Conservation (phyloP, 2,888 invertebrate genomes). For the Lasioglossum calceatum region DNA sequence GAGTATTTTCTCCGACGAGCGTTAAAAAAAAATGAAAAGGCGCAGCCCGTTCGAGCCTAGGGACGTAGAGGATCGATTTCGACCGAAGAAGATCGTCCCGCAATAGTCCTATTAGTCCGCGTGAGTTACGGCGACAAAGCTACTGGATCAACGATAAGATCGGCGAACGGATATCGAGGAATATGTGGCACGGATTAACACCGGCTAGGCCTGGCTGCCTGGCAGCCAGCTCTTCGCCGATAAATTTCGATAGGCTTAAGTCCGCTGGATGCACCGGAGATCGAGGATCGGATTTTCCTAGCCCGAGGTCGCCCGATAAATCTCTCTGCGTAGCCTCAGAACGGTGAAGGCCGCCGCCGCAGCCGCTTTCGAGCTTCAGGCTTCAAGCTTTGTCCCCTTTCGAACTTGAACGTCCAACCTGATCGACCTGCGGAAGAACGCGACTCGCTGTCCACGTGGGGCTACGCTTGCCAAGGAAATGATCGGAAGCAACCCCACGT, state of each 20-base stretch:
- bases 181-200: slow-evolving; percentile 61
- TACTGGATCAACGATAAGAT: slow-evolving; percentile 62
- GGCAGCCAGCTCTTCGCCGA: slow-evolving; percentile 24
- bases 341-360: slow-evolving; percentile 14
- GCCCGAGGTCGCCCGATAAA: slow-evolving; percentile 49
- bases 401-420: neutral
- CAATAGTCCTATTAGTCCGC: slow-evolving; percentile 64
- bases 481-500: neutral
- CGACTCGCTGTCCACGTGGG: neutral
- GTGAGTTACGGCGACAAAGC: slow-evolving; percentile 59
- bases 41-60: neutral
- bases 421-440: neutral
- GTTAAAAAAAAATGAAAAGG: neutral
- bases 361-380: neutral
- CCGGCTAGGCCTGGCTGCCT: slow-evolving; percentile 25
- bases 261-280: slow-evolving; percentile 48
- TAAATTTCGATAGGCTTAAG: slow-evolving; percentile 66
- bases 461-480: neutral
- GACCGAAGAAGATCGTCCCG: slow-evolving; percentile 51
- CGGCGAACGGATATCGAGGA: slow-evolving; percentile 47
- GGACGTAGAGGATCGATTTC: slow-evolving; percentile 51
- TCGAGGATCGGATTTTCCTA: slow-evolving; percentile 52
- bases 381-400: neutral
- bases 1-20: neutral
- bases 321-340: slow-evolving; percentile 7